Conservation (phyloP, 2,797 vertebrate species). For the Acanthis flammea region DNA sequence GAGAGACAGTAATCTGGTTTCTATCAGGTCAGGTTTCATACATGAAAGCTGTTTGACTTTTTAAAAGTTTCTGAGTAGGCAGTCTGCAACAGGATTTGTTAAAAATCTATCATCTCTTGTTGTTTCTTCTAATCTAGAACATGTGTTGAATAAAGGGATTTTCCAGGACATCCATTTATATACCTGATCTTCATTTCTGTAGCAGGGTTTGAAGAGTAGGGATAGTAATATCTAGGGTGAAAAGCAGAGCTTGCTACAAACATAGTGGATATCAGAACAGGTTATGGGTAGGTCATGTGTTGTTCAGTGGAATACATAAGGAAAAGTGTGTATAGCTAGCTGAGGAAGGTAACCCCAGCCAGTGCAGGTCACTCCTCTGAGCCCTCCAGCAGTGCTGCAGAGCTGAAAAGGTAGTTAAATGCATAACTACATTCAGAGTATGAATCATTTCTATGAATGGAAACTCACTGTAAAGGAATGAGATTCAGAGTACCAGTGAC, state of each 20-base stretch:
- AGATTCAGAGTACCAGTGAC: not conserved
- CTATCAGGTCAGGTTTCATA: not conserved
- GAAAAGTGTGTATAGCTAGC: not conserved
- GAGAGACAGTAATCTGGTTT: not conserved
- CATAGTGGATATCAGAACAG: not conserved
- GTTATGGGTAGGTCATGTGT: not conserved
- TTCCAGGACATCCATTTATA: not conserved
- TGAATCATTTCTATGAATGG: not conserved
- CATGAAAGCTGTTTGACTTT: not conserved
- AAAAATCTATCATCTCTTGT: not conserved
- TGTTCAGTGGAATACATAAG: not conserved
- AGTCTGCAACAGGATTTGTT: not conserved
- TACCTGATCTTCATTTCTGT: not conserved
- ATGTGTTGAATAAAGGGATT: not conserved
- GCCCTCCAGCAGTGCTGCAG: not conserved
- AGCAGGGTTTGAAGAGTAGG: not conserved
- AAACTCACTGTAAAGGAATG: not conserved
- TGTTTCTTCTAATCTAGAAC: not conserved
- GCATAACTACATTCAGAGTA: not conserved
- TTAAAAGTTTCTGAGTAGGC: not conserved
- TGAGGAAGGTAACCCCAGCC: not conserved
- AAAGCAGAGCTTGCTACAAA: not conserved
- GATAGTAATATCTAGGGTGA: not conserved
- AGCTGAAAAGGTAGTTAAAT: not conserved
- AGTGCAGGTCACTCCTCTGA: not conserved